phyloP scores from a whole-genome alignment of 2,797 vertebrate genomes.

The Acanthurus lineatus region DNA sequence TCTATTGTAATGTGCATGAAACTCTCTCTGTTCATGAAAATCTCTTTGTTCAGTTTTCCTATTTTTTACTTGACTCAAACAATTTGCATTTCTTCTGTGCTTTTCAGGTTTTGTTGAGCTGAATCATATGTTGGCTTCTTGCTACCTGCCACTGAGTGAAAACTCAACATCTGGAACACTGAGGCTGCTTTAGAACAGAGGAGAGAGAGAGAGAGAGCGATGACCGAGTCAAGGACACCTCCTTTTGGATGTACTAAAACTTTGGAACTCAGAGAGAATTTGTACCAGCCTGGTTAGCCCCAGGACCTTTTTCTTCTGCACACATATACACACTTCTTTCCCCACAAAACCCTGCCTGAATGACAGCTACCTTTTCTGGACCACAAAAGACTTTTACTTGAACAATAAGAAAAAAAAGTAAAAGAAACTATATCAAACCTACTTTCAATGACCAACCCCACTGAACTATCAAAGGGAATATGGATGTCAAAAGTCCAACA shows the following conservation, averaged over 20 bases:
- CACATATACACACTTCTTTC: slow-evolving; percentile 75
- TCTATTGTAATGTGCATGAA: neutral
- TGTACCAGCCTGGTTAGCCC: slow-evolving; percentile 77
- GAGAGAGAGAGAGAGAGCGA: slow-evolving; percentile 64
- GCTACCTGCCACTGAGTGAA: slow-evolving; percentile 86
- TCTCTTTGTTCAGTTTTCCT: neutral
- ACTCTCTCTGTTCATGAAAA: no score
- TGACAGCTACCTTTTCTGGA: slow-evolving; percentile 83
- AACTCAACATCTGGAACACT: slow-evolving; percentile 79
- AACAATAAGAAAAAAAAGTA: slow-evolving; percentile 61
- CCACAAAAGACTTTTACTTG: slow-evolving; percentile 78
- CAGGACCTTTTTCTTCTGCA: slow-evolving; percentile 75
- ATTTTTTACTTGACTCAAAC: neutral
- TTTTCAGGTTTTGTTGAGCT: slow-evolving; percentile 91
- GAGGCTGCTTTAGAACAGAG: slow-evolving; percentile 78
- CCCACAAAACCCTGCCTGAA: slow-evolving; percentile 77
- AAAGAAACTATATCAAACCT: slow-evolving; percentile 69
- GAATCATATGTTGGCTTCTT: slow-evolving; percentile 91
- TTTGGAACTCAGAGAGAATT: slow-evolving; percentile 86
- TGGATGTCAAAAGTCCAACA: slow-evolving; percentile 76
- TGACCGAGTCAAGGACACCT: slow-evolving; percentile 71
- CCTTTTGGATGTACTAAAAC: slow-evolving; percentile 91
- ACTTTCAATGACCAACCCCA: slow-evolving; percentile 74
- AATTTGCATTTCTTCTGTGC: slow-evolving; percentile 35
- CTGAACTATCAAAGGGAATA: slow-evolving; percentile 74